phyloP scores from a whole-genome alignment of 1,140 invertebrate genomes.

The Meloidogyne exigua region DNA sequence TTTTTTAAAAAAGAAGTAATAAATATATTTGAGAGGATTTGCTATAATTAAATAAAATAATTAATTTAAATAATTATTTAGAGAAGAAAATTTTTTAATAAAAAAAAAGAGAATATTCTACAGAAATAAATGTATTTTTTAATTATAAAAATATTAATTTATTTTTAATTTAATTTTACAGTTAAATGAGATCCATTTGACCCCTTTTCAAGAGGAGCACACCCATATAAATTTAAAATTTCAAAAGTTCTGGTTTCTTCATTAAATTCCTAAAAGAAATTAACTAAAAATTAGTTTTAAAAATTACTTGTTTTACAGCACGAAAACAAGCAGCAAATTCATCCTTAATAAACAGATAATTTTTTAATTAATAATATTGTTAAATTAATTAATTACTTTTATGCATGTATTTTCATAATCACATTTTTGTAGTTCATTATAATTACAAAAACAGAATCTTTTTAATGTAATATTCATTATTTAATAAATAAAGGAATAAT shows the following conservation, averaged over 20 bases:
- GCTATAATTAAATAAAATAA: too few species aligned
- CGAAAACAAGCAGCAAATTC: conserved; percentile 50
- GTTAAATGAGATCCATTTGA: conserved; percentile 47
- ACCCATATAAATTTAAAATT: conserved; percentile 39
- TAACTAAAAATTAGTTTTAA: background rate
- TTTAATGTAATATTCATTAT: background rate
- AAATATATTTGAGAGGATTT: too few species aligned
- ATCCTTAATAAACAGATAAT: too few species aligned
- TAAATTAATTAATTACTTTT: conserved; percentile 4
- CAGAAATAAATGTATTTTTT: too few species aligned
- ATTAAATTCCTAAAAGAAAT: conserved; percentile 35
- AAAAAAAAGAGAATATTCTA: too few species aligned
- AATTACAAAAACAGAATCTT: conserved; percentile 50
- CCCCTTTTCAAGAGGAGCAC: conserved; percentile 47
- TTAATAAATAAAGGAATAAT: background rate
- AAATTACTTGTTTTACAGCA: conserved; percentile 40
- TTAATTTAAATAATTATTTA: too few species aligned
- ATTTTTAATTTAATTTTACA: conserved; percentile 15
- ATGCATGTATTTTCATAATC: conserved; percentile 47
- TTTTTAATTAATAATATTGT: background rate
- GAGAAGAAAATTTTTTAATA: too few species aligned
- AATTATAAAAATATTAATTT: too few species aligned
- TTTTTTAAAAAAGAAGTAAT: too few species aligned
- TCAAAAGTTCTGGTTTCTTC: conserved; percentile 13
- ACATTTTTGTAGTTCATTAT: conserved; percentile 33